Evolutionary conservation across 1,140 invertebrate species (phyloP).

Genomic region (Scaptomyza montana): DNA sequence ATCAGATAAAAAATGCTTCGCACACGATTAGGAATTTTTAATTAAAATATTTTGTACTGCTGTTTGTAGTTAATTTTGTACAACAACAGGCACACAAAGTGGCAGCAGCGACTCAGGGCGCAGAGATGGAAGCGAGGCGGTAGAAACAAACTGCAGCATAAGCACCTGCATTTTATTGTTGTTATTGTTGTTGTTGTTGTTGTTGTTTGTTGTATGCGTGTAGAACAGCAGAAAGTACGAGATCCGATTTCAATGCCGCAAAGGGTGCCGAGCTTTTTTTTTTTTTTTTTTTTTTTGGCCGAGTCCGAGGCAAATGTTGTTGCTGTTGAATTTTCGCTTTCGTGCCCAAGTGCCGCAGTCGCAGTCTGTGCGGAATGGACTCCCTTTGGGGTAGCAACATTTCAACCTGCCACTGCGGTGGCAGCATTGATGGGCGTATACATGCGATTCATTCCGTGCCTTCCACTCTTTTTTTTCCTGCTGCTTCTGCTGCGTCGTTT

Average conservation of each 20-base stretch:
- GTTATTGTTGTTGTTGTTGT: constrained; percentile 51
- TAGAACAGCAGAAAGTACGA: constrained; percentile 81
- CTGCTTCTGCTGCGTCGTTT: constrained; percentile 66
- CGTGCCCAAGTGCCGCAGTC: constrained; percentile 51
- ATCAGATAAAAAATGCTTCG: constrained; percentile 84
- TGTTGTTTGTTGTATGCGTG: constrained; percentile 73
- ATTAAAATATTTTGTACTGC: constrained; percentile 84
- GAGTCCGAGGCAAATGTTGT: constrained; percentile 4
- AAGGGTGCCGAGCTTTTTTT: constrained; percentile 56
- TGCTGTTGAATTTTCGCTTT: constrained; percentile 66
- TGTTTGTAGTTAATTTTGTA: constrained; percentile 82
- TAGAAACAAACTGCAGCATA: constrained; percentile 42
- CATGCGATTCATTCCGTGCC: constrained; percentile 76
- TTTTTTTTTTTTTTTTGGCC: background rate
- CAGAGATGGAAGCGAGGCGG: constrained; percentile 12
- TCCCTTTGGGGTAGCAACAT: constrained; percentile 64
- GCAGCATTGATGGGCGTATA: constrained; percentile 82
- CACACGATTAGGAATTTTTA: constrained; percentile 84
- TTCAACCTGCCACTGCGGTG: constrained; percentile 81
- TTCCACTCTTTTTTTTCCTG: constrained; percentile 55
- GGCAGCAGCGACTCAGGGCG: constrained; percentile 27
- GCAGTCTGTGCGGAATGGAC: constrained; percentile 19
- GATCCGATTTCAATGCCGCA: constrained; percentile 76
- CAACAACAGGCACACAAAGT: constrained; percentile 73
- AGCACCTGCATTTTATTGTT: constrained; percentile 73